phyloP scores from a whole-genome alignment of 1,140 invertebrate genomes.

The Mercenaria mercenaria region DNA sequence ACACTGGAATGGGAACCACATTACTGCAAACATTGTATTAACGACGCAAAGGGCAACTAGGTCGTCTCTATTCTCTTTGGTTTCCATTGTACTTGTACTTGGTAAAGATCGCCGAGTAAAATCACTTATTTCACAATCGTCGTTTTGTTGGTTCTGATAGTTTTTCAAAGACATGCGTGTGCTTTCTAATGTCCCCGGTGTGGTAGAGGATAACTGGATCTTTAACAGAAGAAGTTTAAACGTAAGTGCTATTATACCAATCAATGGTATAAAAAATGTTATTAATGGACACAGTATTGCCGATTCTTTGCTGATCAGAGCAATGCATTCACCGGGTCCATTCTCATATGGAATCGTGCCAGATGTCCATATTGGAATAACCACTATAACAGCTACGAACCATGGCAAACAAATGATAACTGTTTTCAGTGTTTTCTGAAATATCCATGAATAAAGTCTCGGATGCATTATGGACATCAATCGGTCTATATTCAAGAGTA shows the following conservation, averaged over 20 bases:
- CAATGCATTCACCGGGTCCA: slow-evolving; percentile 18
- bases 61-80: neutral
- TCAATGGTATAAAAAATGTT: slow-evolving; percentile 45
- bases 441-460: slow-evolving; percentile 34
- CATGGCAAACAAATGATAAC: slow-evolving; percentile 36
- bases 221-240: slow-evolving; percentile 22
- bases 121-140: neutral
- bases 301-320: slow-evolving; percentile 12
- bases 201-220: neutral
- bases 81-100: neutral
- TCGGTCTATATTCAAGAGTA: slow-evolving; percentile 32
- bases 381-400: neutral
- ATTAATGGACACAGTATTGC: slow-evolving; percentile 53
- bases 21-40: neutral
- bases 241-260: neutral
- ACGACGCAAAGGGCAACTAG: slow-evolving; percentile 4
- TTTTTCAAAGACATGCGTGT: neutral
- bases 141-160: neutral
- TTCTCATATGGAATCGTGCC: slow-evolving; percentile 34
- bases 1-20: slow-evolving; percentile 59
- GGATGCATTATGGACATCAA: slow-evolving; percentile 24
- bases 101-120: neutral
- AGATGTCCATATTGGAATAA: slow-evolving; percentile 59
- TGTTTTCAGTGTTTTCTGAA: slow-evolving; percentile 24
- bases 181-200: neutral